A percentile compares a stretch with the other conserved stretches of the same genome.
Evolutionary conservation across 1,140 invertebrate species (phyloP).

Genomic region (Microplitis demolitor): DNA sequence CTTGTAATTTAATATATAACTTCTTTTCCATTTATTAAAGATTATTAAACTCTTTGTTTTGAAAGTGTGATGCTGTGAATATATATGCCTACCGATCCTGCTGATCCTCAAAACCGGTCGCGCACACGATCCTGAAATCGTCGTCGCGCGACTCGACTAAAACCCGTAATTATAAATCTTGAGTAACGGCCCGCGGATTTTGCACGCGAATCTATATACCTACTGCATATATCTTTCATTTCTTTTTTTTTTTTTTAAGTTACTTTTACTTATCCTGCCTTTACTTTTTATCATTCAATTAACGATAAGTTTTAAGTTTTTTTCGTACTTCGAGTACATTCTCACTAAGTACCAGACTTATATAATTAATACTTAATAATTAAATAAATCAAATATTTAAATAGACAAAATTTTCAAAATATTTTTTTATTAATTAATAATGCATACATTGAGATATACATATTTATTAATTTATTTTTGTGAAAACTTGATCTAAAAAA

Average conservation of each 20-base stretch:
- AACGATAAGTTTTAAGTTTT: constrained; percentile 39
- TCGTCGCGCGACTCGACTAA: constrained; percentile 20
- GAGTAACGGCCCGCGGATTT: constrained; percentile 32
- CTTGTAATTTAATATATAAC: too few relatives aligned
- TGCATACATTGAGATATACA: too few relatives aligned
- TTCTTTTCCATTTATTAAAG: not conserved
- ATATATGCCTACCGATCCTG: constrained; percentile 10
- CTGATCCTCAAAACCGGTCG: constrained; percentile 34
- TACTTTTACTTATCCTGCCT: constrained; percentile 8
- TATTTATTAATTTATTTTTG: too few relatives aligned
- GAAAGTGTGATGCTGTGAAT: constrained; percentile 1
- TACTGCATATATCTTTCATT: not conserved
- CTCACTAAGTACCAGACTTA: not conserved
- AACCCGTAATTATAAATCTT: constrained; percentile 36
- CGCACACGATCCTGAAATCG: constrained; percentile 28
- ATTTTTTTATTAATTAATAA: not conserved
- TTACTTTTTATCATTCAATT: constrained; percentile 46
- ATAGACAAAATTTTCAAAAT: not conserved
- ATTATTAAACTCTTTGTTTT: constrained; percentile 7
- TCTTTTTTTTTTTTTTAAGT: not conserved
- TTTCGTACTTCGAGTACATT: not conserved
- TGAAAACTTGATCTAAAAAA: constrained; percentile 12
- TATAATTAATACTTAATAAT: too few relatives aligned
- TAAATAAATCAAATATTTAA: not conserved
- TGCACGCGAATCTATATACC: constrained; percentile 13